A percentile compares a stretch with the other conserved stretches of the same genome.
These are phyloP conservation scores for Cataglyphis livida DNA, from an alignment of 2,888 invertebrate species.

Conservation along the genomic window DNA sequence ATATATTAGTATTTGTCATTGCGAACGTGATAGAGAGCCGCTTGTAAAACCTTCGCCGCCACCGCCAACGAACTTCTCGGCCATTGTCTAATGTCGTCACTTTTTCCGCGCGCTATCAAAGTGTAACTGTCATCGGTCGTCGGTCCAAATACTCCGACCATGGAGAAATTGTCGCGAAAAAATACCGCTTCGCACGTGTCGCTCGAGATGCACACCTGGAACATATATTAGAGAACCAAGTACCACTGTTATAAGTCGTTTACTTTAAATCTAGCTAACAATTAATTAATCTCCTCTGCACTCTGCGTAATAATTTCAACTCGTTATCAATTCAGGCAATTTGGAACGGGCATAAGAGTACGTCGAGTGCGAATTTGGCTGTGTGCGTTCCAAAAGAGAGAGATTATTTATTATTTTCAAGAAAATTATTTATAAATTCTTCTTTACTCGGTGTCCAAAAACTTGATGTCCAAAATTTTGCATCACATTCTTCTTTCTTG, in stretches of 20 bases:
- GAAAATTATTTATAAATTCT: background rate
- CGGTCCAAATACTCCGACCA: conserved; percentile 32
- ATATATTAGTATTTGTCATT: conserved; percentile 27
- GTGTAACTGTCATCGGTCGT: conserved; percentile 16
- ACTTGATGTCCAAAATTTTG: background rate
- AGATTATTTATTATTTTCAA: background rate
- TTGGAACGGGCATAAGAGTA: too few relatives aligned
- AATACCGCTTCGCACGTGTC: conserved; percentile 6
- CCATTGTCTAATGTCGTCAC: background rate
- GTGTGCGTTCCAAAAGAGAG: too few relatives aligned
- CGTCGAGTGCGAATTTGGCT: too few relatives aligned
- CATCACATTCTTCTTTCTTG: background rate
- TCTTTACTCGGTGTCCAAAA: background rate
- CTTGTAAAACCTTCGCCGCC: conserved; percentile 27
- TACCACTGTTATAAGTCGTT: background rate
- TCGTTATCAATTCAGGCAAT: too few relatives aligned
- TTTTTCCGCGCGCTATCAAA: conserved; percentile 23
- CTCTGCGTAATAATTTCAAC: too few relatives aligned
- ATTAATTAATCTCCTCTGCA: too few relatives aligned
- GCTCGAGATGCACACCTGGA: background rate
- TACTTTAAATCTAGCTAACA: background rate
- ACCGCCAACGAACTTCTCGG: conserved; percentile 30
- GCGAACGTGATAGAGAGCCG: conserved; percentile 35
- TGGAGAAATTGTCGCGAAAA: conserved; percentile 61
- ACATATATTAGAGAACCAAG: background rate